Evolutionary conservation across 2,888 invertebrate species (phyloP), one percentile per base, ranked within the genome.

Genomic region (Lamellibrachia columna): DNA sequence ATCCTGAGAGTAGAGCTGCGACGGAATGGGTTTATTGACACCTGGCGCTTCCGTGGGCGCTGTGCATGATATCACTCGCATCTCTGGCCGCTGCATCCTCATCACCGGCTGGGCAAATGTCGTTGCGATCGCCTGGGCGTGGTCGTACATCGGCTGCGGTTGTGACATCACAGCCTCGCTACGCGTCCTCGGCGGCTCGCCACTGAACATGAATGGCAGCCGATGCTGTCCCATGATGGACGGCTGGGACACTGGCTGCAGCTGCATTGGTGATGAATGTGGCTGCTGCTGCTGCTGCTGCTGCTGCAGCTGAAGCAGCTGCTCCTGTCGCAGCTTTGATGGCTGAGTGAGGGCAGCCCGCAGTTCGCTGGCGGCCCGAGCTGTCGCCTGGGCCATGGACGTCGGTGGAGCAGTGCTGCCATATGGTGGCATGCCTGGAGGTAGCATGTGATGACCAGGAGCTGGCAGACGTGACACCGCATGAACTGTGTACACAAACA

Each of bases 81-180:
- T 58, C 58, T 75, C 75, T 92, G 93, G 90, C 93, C 91, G 92
- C 90, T 92, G 90, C 93, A 92, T 52, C n/a, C 75, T 91, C 22
- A 75, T 91, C 53, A 92, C 15, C 53, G 92, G 90, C 11, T 58
- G 53, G 52, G 52, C 40, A 75, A 40, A 90, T 28, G 52, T 53
- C 53, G 93, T 7, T 58, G 52, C n/a, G 11, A 93, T n/a, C 28
- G 92, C 40, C 22, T 90, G 92, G 40, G 97, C 98, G 98, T 95
- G 98, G 97, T 95, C 98, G 98, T 7, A 97, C 97, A 9, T 97
- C 97, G 90, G 92, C 97, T 96, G 91, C 2, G 92, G 3, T n/a
- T 75, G 75, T 15, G 75, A 91, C 97, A 96, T 91, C 97, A 97
- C 94, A 11, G 94, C 94, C 92, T 94, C 93, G 97, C 97, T 90